phyloP scores from a whole-genome alignment of 2,113 vertebrate genomes.

The Vimba vimba region DNA sequence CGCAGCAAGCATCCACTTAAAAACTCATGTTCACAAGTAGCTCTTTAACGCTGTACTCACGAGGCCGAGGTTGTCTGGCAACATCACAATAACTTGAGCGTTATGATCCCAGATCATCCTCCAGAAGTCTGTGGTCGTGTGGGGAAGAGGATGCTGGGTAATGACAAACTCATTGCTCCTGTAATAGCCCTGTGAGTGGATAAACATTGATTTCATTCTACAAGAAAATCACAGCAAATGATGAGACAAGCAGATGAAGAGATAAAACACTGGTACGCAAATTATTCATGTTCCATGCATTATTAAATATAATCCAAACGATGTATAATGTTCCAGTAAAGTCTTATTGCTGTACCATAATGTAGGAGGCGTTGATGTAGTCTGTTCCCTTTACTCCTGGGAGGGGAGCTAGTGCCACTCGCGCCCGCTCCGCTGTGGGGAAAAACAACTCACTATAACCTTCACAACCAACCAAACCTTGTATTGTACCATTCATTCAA shows the following conservation, averaged over 20 bases:
- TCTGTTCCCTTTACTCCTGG: constrained; percentile 98
- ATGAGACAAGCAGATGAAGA: not conserved
- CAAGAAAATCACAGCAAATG: not conserved
- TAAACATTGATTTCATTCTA: constrained; percentile 47
- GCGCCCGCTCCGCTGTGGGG: constrained; percentile 89
- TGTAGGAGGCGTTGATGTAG: constrained; percentile 99
- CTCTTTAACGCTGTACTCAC: constrained; percentile 73
- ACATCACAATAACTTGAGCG: constrained; percentile 97
- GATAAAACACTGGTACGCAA: not conserved
- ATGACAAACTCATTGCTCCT: constrained; percentile 99
- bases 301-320: constrained; percentile 12
- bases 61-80: constrained; percentile 95
- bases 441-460: constrained; percentile 36
- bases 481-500: not conserved
- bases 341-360: constrained; percentile 84
- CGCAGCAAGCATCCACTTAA: not conserved
- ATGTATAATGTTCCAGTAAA: constrained; percentile 4
- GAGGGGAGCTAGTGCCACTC: constrained; percentile 92
- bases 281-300: constrained; percentile 9
- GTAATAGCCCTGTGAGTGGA: constrained; percentile 88
- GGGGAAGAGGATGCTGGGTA: constrained; percentile 97
- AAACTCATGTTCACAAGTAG: not conserved
- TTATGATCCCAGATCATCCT: constrained; percentile 99
- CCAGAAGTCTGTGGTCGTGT: constrained; percentile 98
- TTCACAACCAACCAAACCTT: not conserved